Percentiles rank a stretch among this genome's conserved stretches.
phyloP scores from a whole-genome alignment of 2,888 invertebrate genomes.

The Athalia rosae region DNA sequence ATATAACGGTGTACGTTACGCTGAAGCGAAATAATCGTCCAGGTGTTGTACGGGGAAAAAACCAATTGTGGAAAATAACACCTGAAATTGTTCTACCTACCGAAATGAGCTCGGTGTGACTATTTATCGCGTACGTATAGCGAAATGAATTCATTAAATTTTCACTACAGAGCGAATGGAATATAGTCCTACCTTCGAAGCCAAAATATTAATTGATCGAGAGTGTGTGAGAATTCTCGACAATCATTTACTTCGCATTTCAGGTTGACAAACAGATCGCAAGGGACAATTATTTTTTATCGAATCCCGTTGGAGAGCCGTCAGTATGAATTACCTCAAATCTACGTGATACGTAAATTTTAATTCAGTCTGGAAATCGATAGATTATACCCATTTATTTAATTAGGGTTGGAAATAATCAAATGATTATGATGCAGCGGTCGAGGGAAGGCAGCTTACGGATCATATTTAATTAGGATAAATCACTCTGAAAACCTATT shows the following conservation, averaged over 20 bases:
- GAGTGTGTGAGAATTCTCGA: too few relatives aligned
- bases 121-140: constrained; percentile 13
- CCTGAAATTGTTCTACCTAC: background rate
- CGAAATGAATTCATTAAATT: constrained; percentile 41
- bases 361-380: background rate
- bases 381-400: background rate
- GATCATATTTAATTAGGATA: constrained; percentile 29
- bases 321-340: background rate
- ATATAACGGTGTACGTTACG: background rate
- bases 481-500: constrained; percentile 27
- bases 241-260: too few relatives aligned
- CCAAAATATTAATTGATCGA: background rate
- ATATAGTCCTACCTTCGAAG: background rate
- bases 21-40: constrained; percentile 19
- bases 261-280: too few relatives aligned
- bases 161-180: background rate
- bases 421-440: constrained; percentile 14
- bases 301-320: too few relatives aligned
- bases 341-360: background rate
- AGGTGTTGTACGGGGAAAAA: background rate
- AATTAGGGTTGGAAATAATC: constrained; percentile 3
- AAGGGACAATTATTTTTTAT: too few relatives aligned
- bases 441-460: background rate
- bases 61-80: constrained; percentile 36
- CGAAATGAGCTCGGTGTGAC: constrained; percentile 30